Conservation (phyloP, 1,140 invertebrate species). For the Hylaeus anthracinus region DNA sequence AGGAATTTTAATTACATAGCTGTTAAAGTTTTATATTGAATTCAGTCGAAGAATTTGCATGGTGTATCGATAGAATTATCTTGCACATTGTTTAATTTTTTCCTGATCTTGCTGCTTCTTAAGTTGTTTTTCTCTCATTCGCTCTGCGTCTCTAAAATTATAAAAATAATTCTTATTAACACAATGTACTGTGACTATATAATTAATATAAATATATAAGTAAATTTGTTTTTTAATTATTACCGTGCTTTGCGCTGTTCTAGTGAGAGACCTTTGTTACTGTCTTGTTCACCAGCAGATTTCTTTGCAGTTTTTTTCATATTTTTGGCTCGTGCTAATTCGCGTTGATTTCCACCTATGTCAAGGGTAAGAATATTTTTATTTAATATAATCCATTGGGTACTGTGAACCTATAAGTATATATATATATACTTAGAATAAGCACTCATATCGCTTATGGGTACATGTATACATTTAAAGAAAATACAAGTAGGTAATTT, state of each 20-base stretch:
- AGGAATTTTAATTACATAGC: conserved; percentile 38
- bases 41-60: conserved; percentile 45
- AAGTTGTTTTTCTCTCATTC: conserved; percentile 84
- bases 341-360: conserved; percentile 85
- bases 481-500: no score
- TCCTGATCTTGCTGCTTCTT: conserved; percentile 72
- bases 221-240: neutral
- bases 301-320: conserved; percentile 83
- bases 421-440: no score
- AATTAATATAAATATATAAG: neutral
- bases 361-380: neutral
- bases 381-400: neutral
- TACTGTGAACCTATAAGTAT: no score
- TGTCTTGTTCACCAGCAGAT: conserved; percentile 81
- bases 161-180: no score
- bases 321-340: conserved; percentile 85
- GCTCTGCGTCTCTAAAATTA: conserved; percentile 82
- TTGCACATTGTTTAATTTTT: conserved; percentile 64
- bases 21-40: conserved; percentile 30
- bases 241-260: conserved; percentile 84
- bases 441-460: no score
- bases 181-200: neutral
- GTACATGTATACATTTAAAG: no score
- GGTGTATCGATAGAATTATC: conserved; percentile 50
- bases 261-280: conserved; percentile 83